phyloP scores from a whole-genome alignment of 2,797 vertebrate genomes.

The Acanthurus leucopareius region DNA sequence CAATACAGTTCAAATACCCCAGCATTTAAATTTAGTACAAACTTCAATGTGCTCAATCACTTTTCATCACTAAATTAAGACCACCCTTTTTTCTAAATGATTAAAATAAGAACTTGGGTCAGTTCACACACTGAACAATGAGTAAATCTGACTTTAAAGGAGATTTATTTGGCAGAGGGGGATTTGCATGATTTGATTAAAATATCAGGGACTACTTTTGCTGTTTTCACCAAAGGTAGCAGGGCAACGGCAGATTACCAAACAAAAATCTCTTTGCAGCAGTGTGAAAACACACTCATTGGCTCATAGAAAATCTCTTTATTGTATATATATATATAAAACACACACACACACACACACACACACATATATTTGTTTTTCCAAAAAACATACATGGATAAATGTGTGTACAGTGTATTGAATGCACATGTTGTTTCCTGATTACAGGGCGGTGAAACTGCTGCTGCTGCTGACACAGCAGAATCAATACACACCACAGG shows the following conservation, averaged over 20 bases:
- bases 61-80: no score
- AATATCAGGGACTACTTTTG: not conserved
- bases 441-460: constrained; percentile 75
- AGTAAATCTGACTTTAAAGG: not conserved
- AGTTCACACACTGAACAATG: not conserved
- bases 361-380: no score
- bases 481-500: constrained; percentile 81
- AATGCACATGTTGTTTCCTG: constrained; percentile 12
- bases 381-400: no score
- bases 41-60: no score
- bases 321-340: no score
- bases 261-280: not conserved
- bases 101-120: not conserved
- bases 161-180: not conserved
- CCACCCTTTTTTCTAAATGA: not conserved
- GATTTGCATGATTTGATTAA: not conserved
- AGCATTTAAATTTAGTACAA: no score
- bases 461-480: constrained; percentile 69
- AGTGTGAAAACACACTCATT: not conserved
- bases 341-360: no score
- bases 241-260: not conserved
- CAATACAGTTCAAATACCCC: no score
- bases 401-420: not conserved
- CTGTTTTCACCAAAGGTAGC: not conserved
- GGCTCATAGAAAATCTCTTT: no score